Conservation (phyloP, 2,888 invertebrate genomes). For the Athetis lepigone region DNA sequence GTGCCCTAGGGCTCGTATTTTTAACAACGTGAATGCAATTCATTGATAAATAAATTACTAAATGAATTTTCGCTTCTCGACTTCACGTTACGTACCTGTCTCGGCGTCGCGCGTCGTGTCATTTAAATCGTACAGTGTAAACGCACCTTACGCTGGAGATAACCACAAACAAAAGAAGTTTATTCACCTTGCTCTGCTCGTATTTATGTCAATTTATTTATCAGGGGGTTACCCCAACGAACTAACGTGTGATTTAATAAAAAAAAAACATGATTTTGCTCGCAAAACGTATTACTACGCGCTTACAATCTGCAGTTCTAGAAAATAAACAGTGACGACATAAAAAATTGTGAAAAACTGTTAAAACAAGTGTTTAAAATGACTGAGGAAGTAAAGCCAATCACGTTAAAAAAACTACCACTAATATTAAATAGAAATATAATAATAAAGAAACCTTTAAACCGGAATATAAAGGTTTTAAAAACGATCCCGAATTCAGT, state of each 20-base stretch:
- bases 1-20: too few relatives aligned
- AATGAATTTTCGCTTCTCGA: not conserved
- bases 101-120: not conserved
- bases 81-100: not conserved
- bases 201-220: not conserved
- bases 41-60: too few relatives aligned
- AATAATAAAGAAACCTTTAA: slow-evolving; percentile 41
- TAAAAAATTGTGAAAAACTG: slow-evolving; percentile 3
- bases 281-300: not conserved
- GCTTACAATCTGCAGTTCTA: not conserved
- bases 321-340: slow-evolving; percentile 33
- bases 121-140: slow-evolving; percentile 47
- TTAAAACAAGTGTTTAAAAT: slow-evolving; percentile 38
- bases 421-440: slow-evolving; percentile 50
- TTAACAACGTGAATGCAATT: too few relatives aligned
- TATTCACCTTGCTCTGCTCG: not conserved
- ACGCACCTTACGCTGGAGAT: not conserved
- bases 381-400: slow-evolving; percentile 49
- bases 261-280: slow-evolving; percentile 32
- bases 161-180: not conserved
- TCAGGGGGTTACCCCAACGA: slow-evolving; percentile 55
- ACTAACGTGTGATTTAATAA: slow-evolving; percentile 18
- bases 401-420: slow-evolving; percentile 51
- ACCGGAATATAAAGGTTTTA: slow-evolving; percentile 42
- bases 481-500: slow-evolving; percentile 27